phyloP scores from a whole-genome alignment of 2,888 invertebrate genomes.

The Tenthredo scrophulariae region DNA sequence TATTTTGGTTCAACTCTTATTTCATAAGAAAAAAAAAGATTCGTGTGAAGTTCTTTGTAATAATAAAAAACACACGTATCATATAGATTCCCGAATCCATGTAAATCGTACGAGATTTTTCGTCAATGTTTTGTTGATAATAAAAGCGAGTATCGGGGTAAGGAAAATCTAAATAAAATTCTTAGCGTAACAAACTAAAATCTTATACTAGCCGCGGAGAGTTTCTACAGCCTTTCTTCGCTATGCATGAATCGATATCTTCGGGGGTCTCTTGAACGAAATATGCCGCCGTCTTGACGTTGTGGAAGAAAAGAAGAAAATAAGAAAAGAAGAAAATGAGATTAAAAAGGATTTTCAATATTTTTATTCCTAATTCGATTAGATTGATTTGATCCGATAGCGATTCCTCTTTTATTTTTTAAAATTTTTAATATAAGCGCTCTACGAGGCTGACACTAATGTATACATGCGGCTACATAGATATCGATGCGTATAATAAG shows the following conservation, averaged over 20 bases:
- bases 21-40: background rate
- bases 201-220: background rate
- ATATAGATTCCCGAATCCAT: background rate
- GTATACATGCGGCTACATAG: background rate
- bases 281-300: constrained; percentile 10
- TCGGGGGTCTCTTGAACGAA: background rate
- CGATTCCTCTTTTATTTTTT: background rate
- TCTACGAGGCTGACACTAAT: background rate
- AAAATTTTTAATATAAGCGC: background rate
- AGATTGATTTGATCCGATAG: background rate
- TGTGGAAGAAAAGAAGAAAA: background rate
- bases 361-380: background rate
- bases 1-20: background rate
- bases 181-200: constrained; percentile 4
- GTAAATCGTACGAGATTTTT: background rate
- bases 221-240: background rate
- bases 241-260: constrained; percentile 31
- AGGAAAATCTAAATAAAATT: background rate
- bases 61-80: background rate
- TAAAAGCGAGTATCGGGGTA: background rate
- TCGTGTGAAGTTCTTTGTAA: background rate
- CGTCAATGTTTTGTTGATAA: background rate
- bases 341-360: background rate
- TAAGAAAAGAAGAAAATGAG: background rate
- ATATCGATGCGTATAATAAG: constrained; percentile 10